These are phyloP conservation scores for Anguilla rostrata DNA, from an alignment of 2,113 vertebrate species.

Conservation along the genomic window DNA sequence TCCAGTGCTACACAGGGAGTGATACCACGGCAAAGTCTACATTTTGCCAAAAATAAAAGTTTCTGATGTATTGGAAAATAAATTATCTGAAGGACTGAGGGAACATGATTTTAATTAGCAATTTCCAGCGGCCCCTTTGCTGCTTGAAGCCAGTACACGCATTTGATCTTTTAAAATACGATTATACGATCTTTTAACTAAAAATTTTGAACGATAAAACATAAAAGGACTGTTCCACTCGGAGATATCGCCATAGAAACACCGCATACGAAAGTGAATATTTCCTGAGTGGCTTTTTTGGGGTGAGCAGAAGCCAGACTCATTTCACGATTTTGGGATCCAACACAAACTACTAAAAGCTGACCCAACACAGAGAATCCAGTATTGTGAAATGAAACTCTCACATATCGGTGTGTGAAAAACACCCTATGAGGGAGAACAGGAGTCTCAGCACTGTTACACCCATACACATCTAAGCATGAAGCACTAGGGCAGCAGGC, in stretches of 20 bases:
- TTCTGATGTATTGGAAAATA: constrained; percentile 30
- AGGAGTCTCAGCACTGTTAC: not conserved
- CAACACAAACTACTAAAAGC: constrained; percentile 14
- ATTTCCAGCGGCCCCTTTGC: constrained; percentile 4
- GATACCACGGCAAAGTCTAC: not conserved
- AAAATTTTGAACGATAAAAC: constrained; percentile 32
- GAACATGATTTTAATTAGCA: constrained; percentile 12
- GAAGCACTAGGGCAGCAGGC: not conserved
- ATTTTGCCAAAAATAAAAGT: not conserved
- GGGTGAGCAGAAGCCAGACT: constrained; percentile 9
- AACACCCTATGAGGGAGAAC: not conserved
- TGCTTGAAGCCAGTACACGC: constrained; percentile 23
- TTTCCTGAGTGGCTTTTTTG: constrained; percentile 23
- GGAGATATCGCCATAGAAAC: constrained; percentile 36
- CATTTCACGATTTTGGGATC: constrained; percentile 31
- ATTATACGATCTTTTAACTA: constrained; percentile 24
- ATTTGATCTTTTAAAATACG: constrained; percentile 30
- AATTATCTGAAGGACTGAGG: constrained; percentile 12
- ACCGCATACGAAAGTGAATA: constrained; percentile 32
- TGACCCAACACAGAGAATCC: not conserved
- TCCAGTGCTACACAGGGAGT: not conserved
- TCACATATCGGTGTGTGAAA: not conserved
- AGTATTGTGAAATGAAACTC: not conserved
- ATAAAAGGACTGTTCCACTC: constrained; percentile 28
- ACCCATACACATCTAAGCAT: not conserved